Conservation (phyloP, 2,888 invertebrate species). For the Pimpla rufipes region DNA sequence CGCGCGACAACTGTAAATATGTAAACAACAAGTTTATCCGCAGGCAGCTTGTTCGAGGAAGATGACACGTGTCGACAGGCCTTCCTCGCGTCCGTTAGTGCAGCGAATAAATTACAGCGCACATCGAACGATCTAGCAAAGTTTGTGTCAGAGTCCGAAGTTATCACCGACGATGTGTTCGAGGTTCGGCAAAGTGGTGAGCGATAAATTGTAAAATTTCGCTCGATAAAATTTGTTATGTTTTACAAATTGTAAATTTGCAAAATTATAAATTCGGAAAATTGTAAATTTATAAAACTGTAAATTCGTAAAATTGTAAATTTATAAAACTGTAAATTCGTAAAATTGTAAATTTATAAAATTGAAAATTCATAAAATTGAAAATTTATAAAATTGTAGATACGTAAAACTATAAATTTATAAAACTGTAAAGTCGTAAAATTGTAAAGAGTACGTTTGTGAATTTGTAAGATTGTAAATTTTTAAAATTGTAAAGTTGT, state of each 20-base stretch:
- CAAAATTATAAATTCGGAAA: background rate
- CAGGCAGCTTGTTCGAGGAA: constrained; percentile 88
- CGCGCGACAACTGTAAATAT: constrained; percentile 8
- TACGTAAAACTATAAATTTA: background rate
- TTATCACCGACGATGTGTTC: constrained; percentile 63
- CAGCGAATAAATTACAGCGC: constrained; percentile 85
- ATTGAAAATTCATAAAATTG: background rate
- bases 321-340: too few species aligned
- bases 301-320: background rate
- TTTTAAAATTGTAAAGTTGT: background rate
- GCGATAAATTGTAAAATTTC: constrained; percentile 21
- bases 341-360: background rate
- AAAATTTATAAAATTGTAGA: too few species aligned
- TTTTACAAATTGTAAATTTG: background rate
- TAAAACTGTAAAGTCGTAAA: background rate
- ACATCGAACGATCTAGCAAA: constrained; percentile 36
- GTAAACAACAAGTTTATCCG: constrained; percentile 80
- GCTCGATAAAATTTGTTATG: background rate
- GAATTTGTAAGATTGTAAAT: background rate
- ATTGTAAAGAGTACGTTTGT: background rate
- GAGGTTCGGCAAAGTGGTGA: constrained; percentile 65
- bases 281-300: background rate
- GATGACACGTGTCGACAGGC: constrained; percentile 87
- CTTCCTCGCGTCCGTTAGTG: constrained; percentile 86
- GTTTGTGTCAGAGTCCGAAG: constrained; percentile 46